A percentile compares a stretch with the other conserved stretches of the same genome.
These are phyloP conservation scores for Siderastrea siderea DNA, from an alignment of 92 coral and sea anemone species.

Conservation along the genomic window DNA sequence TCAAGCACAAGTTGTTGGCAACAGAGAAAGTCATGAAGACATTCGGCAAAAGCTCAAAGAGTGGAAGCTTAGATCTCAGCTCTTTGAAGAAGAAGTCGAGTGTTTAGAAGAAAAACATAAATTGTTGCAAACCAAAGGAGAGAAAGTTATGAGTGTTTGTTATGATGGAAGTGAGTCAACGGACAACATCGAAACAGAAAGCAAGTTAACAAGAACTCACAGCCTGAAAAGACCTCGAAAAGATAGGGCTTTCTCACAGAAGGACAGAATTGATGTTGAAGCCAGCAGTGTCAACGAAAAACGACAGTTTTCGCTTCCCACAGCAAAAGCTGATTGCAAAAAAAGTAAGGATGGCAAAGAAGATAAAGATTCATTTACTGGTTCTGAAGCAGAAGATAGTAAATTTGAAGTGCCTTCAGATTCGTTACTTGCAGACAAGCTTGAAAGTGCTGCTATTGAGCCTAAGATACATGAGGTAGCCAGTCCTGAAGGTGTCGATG, in stretches of 20 bases:
- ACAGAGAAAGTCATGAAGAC: constrained; percentile 32
- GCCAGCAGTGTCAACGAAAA: constrained; percentile 5
- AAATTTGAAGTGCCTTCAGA: background rate
- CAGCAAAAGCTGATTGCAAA: background rate
- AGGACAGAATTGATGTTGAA: constrained; percentile 11
- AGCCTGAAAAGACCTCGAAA: constrained; percentile 54
- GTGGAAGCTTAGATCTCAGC: constrained; percentile 39
- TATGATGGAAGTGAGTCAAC: constrained; percentile 76
- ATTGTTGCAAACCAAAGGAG: constrained; percentile 11
- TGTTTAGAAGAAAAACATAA: constrained; percentile 52
- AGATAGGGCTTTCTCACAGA: constrained; percentile 51
- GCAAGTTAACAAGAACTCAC: constrained; percentile 48
- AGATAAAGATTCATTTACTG: background rate
- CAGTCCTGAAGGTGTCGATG: constrained; percentile 72
- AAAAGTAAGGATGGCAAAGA: background rate
- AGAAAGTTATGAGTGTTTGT: constrained; percentile 56
- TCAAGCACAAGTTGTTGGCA: constrained; percentile 50
- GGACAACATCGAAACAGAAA: constrained; percentile 64
- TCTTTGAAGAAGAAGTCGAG: constrained; percentile 82
- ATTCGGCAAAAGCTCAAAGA: constrained; percentile 35
- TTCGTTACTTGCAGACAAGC: background rate
- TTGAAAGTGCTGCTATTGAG: background rate
- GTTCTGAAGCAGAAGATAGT: background rate
- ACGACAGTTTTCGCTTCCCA: background rate
- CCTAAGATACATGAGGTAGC: constrained; percentile 14